Base-by-base conservation (phyloP, 2,888 invertebrate species). In the Trilocha varians region DNA sequence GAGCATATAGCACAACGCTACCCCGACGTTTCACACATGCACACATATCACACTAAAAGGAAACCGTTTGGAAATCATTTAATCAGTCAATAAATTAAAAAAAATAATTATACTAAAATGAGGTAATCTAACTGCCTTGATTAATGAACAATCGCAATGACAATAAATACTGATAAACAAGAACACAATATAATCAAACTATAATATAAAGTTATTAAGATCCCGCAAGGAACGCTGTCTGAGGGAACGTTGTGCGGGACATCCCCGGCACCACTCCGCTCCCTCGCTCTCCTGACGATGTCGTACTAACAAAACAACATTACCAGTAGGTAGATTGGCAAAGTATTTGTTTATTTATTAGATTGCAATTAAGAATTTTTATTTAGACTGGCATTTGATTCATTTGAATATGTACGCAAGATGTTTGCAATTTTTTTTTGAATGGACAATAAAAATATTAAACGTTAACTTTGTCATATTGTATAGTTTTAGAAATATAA, bases 1-100 rank as follows among this genome's bases (percentile, higher is more conserved):
- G 84, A 84, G 84, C 85, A 83, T 77, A 79, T 76, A 82, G 83
- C 85, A 84, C 84, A 84, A 83, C 84, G 83, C 83, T 76, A 82
- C 79, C 85, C 73, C 74, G 66, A 77, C 79, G 77, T 78, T 72
- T 14, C 38, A 46, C 41, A 44, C 46, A 67, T 55, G 67, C 58
- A 67, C 65, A 59, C 73, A 55, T 72, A 68, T 67, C 78, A 78
- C 78, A 77, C 77, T n/a, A n/a, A n/a, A 67, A 80, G 77, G 76
- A 82, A 78, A 78, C 72, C 72, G 74, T 75, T 76, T 83, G 83
- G 80, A 82, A 82, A 84, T 75, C 75, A 80, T 74, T 72, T 74
- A 76, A 79, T 83, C 83, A 84, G 83, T 83, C 83, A 74, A 78
- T 71, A 76, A 78, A 72, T 78, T 75, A 82, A 69, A 68, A 70